Evolutionary conservation across 2,797 vertebrate genomes (phyloP).

Genomic region (Thunnus albacares): DNA sequence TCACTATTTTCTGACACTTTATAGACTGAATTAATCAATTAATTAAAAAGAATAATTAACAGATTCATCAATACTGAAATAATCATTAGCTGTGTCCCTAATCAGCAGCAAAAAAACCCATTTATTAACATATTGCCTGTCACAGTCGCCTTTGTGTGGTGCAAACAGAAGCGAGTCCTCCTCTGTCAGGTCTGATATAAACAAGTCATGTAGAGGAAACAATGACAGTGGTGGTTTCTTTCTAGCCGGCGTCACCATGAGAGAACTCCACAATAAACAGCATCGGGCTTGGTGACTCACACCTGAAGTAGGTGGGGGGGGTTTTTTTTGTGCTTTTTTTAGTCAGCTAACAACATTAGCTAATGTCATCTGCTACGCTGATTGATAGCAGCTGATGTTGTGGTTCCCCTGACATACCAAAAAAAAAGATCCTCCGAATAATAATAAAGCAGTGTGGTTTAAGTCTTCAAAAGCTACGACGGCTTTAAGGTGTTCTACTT

Average conservation of each 20-base stretch:
- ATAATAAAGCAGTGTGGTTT: neutral
- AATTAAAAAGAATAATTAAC: too few relatives aligned
- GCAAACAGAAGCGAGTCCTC: neutral
- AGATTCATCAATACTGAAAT: too few relatives aligned
- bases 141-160: neutral
- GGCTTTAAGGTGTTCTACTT: slow-evolving; percentile 22
- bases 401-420: neutral
- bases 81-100: too few relatives aligned
- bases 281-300: slow-evolving; percentile 29
- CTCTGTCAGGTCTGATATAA: neutral
- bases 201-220: neutral
- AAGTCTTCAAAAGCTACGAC: neutral
- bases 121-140: too few relatives aligned
- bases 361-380: slow-evolving; percentile 19
- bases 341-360: slow-evolving; percentile 16
- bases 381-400: slow-evolving; percentile 16
- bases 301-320: neutral
- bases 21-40: too few relatives aligned
- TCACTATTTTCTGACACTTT: too few relatives aligned
- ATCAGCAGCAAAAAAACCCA: neutral
- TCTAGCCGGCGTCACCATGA: neutral
- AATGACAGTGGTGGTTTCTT: neutral
- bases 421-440: neutral
- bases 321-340: neutral
- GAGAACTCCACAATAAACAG: slow-evolving; percentile 22